phyloP scores from a whole-genome alignment of 53 echinoderm and acorn worm genomes.

The Mesocentrotus franciscanus region DNA sequence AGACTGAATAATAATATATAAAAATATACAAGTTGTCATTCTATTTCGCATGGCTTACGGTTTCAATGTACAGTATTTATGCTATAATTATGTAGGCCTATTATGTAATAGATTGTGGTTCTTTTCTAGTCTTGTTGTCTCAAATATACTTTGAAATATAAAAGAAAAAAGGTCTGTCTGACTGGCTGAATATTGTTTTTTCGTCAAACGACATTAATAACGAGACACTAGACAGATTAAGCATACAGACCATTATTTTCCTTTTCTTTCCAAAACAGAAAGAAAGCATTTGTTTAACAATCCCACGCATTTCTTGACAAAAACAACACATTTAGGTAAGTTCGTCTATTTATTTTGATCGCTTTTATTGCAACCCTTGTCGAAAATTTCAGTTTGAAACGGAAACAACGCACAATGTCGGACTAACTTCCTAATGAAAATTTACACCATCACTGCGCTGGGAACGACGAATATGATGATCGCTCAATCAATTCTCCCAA shows the following conservation, averaged over 20 bases:
- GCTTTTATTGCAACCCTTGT: conserved; percentile 7
- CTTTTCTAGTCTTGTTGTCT: too few relatives aligned
- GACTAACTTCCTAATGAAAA: conserved; percentile 51
- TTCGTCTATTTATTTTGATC: conserved; percentile 29
- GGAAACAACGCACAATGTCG: conserved; percentile 48
- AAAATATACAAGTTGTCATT: too few relatives aligned
- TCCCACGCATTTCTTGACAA: conserved; percentile 22
- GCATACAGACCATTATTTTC: neutral
- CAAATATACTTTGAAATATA: neutral
- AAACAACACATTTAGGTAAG: conserved; percentile 16
- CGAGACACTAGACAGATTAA: conserved; percentile 29
- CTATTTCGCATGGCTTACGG: too few relatives aligned
- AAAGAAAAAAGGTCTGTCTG: neutral
- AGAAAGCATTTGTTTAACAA: neutral
- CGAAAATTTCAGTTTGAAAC: neutral
- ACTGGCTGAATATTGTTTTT: neutral
- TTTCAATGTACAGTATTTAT: too few relatives aligned
- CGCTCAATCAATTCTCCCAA: conserved; percentile 77
- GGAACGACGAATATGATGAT: neutral
- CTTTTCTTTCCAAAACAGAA: neutral
- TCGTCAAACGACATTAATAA: neutral
- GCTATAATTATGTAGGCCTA: too few relatives aligned
- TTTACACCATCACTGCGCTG: neutral
- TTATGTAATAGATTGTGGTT: too few relatives aligned
- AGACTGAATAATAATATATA: too few relatives aligned